These are phyloP conservation scores for Scalopus aquaticus DNA, from an alignment of 2,113 vertebrate species.

Conservation along the genomic window DNA sequence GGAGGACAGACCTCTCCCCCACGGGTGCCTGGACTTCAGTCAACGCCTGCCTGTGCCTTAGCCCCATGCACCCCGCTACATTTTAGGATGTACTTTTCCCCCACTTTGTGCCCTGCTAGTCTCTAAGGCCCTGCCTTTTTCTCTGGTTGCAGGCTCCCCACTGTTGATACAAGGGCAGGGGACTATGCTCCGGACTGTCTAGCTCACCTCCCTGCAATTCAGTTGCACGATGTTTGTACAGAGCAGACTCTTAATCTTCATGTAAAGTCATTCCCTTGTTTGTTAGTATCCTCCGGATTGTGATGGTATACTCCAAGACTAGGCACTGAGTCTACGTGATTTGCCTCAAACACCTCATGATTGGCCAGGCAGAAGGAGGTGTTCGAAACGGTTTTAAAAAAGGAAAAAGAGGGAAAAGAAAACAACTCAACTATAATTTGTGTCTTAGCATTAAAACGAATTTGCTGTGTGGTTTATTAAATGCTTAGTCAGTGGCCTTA, in stretches of 20 bases:
- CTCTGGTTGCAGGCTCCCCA: neutral
- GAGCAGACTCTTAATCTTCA: neutral
- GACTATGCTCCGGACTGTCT: neutral
- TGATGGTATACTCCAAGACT: neutral
- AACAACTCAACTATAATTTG: neutral
- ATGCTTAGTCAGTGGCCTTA: too few relatives aligned
- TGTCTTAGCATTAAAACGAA: neutral
- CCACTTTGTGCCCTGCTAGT: rapidly evolving
- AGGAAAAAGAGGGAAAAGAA: neutral
- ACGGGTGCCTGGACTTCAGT: neutral
- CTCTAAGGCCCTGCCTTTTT: neutral
- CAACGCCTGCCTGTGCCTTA: rapidly evolving
- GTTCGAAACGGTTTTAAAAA: too few relatives aligned
- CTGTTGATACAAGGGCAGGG: neutral
- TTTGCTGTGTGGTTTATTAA: neutral
- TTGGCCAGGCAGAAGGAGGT: neutral
- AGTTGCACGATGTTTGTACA: neutral
- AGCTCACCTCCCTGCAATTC: neutral
- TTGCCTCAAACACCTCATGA: neutral
- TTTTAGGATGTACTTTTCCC: neutral
- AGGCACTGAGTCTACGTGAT: neutral
- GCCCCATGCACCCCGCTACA: rapidly evolving
- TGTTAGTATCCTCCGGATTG: neutral
- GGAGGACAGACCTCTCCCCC: neutral
- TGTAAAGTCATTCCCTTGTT: neutral